Evolutionary conservation across 2,797 vertebrate species (phyloP).

Genomic region (Coregonus ussuriensis): DNA sequence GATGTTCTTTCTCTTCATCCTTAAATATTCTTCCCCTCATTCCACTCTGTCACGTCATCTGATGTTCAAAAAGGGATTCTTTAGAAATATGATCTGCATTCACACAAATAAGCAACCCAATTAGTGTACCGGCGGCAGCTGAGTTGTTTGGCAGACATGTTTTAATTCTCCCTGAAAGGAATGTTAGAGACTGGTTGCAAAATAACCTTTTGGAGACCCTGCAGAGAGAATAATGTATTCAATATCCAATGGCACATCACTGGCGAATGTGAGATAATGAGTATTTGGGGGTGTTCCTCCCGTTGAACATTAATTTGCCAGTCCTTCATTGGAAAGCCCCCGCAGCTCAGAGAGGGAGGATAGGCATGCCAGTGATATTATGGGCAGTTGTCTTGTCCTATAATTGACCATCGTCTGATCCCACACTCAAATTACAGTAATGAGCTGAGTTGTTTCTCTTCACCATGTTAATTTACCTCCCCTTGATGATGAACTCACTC

Average conservation of each 20-base stretch:
- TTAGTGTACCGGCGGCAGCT: slow-evolving; percentile 34
- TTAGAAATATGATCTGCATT: slow-evolving; percentile 45
- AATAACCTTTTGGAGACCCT: slow-evolving; percentile 61
- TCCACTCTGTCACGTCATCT: slow-evolving; percentile 21
- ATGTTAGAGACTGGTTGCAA: slow-evolving; percentile 47
- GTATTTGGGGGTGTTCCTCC: slow-evolving; percentile 45
- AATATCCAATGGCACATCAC: slow-evolving; percentile 55
- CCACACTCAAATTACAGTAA: slow-evolving; percentile 53
- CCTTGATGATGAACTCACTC: slow-evolving; percentile 49
- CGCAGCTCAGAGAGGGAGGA: slow-evolving; percentile 42
- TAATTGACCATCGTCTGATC: slow-evolving; percentile 60
- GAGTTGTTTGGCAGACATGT: slow-evolving; percentile 34
- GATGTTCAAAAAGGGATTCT: slow-evolving; percentile 46
- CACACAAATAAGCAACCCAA: slow-evolving; percentile 46
- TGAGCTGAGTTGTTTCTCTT: slow-evolving; percentile 49
- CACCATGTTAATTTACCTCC: slow-evolving; percentile 54
- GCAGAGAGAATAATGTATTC: slow-evolving; percentile 62
- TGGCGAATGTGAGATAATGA: slow-evolving; percentile 61
- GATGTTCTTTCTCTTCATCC: slow-evolving; percentile 27
- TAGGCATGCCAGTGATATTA: slow-evolving; percentile 53
- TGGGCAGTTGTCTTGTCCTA: slow-evolving; percentile 50
- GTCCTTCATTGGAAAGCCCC: slow-evolving; percentile 52
- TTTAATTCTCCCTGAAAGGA: slow-evolving; percentile 45
- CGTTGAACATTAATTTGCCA: slow-evolving; percentile 51
- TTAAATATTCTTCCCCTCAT: slow-evolving; percentile 17